These are phyloP conservation scores for Aphidius ervi DNA, from an alignment of 1,140 invertebrate genomes.

Conservation along the genomic window DNA sequence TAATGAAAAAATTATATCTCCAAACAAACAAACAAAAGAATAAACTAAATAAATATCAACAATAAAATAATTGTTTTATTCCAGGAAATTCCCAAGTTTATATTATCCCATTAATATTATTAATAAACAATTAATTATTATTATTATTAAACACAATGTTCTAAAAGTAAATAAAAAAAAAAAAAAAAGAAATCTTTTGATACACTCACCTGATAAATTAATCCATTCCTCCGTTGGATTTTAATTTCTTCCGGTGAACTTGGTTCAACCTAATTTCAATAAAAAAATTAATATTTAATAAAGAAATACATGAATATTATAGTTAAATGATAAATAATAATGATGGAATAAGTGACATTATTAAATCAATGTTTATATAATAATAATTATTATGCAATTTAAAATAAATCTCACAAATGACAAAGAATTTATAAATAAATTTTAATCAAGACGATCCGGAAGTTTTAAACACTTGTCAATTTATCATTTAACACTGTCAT, in stretches of 20 bases:
- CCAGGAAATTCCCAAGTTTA: neutral
- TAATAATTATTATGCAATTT: neutral
- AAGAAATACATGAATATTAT: neutral
- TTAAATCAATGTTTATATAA: neutral
- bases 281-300: conserved; percentile 4
- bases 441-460: too few species aligned
- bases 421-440: too few species aligned
- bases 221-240: conserved; percentile 30
- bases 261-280: conserved; percentile 21
- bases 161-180: conserved; percentile 15
- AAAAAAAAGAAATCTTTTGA: conserved; percentile 1
- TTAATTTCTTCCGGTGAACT: conserved; percentile 21
- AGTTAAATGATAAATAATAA: neutral
- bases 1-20: too few species aligned
- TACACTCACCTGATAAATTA: conserved; percentile 34
- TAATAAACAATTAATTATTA: neutral
- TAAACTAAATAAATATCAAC: neutral
- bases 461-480: neutral
- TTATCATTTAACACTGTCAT: neutral
- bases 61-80: neutral
- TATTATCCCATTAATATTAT: neutral
- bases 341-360: neutral
- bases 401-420: too few species aligned
- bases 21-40: neutral
- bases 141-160: neutral